These are phyloP conservation scores for Ceyx melanurus DNA, from an alignment of 2,113 vertebrate species.

Conservation along the genomic window DNA sequence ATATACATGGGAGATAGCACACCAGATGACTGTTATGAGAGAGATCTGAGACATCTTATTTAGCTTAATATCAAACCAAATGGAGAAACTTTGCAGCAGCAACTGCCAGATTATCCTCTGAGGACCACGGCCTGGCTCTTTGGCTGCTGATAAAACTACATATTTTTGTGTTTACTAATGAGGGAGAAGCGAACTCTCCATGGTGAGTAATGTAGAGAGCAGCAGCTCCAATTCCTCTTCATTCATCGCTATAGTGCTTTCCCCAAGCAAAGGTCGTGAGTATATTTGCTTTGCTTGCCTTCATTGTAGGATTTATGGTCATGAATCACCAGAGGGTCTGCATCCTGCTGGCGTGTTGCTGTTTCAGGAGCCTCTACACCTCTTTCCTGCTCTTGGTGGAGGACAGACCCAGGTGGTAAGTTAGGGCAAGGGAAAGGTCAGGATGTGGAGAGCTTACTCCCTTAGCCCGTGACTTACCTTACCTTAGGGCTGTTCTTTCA, in stretches of 20 bases:
- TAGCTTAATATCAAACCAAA: conserved; percentile 31
- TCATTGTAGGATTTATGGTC: neutral
- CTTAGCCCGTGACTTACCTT: neutral
- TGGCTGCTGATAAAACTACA: conserved; percentile 49
- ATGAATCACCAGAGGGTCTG: neutral
- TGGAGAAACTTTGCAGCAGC: conserved; percentile 5
- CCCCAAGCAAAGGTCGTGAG: neutral
- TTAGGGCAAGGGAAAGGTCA: neutral
- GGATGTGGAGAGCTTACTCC: neutral
- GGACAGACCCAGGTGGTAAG: neutral
- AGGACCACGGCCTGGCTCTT: conserved; percentile 34
- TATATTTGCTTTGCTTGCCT: neutral
- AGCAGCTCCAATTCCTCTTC: conserved; percentile 17
- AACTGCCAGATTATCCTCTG: conserved; percentile 51
- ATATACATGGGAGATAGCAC: conserved; percentile 29
- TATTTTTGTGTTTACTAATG: conserved; percentile 54
- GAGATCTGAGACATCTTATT: conserved; percentile 45
- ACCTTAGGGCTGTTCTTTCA: neutral
- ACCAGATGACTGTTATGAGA: conserved; percentile 35
- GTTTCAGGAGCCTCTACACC: neutral
- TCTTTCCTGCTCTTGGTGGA: neutral
- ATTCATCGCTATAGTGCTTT: neutral
- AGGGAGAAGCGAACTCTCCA: neutral
- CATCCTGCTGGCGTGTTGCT: neutral
- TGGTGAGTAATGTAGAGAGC: conserved; percentile 34